Percentiles rank a stretch among this genome's conserved stretches.
These are phyloP conservation scores for Indri indri DNA, from an alignment of 2,113 vertebrate species.

Conservation along the genomic window DNA sequence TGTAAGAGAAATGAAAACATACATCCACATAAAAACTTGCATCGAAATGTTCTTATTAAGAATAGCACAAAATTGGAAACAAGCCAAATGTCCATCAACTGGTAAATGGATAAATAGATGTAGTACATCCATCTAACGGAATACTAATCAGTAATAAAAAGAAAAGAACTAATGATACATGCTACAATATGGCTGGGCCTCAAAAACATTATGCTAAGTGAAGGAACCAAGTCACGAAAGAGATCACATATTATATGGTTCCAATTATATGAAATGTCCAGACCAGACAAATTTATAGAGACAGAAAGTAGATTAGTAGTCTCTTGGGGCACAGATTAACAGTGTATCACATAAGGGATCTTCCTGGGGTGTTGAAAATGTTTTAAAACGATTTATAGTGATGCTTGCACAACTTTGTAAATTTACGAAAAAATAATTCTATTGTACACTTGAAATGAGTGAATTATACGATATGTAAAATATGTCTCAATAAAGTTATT, in stretches of 20 bases:
- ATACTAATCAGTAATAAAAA: neutral
- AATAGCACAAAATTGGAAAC: neutral
- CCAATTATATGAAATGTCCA: neutral
- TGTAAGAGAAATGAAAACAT: neutral
- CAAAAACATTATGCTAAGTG: neutral
- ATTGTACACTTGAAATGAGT: neutral
- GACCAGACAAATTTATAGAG: neutral
- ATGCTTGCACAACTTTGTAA: neutral
- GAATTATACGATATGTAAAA: neutral
- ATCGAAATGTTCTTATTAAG: neutral
- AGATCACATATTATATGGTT: neutral
- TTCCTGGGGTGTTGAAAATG: neutral
- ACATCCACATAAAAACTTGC: neutral
- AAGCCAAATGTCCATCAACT: neutral
- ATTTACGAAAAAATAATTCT: neutral
- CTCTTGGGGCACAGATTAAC: neutral
- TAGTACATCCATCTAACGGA: neutral
- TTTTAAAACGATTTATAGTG: neutral
- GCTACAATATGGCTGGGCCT: neutral
- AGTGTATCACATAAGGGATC: neutral
- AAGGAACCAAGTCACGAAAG: neutral
- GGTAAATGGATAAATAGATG: neutral
- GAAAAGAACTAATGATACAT: neutral
- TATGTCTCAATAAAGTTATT: neutral
- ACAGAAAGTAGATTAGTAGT: neutral